Base-by-base conservation (phyloP, 1,140 invertebrate genomes). In the Drosophila orosa region DNA sequence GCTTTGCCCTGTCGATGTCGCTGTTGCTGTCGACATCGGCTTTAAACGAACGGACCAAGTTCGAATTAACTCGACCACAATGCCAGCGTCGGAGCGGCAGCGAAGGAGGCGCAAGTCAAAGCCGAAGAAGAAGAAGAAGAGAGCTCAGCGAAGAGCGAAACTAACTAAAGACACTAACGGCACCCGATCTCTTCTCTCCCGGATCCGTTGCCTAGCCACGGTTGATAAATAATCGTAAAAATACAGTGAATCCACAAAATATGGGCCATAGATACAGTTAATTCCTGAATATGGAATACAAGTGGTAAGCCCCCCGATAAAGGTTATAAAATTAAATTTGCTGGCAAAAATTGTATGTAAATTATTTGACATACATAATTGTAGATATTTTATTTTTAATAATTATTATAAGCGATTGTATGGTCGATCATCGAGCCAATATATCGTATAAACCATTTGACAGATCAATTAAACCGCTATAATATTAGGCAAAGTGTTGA, bases 21-120 rank as follows among this genome's bases (percentile, higher is more conserved):
- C 39, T 31, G 56, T 22, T 37, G 59, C 39, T 48, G 47, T 25
- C 25, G 45, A 48, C 76, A n/a, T 19, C 69, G 40, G 45, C 55
- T 52, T 35, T 62, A 50, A 44, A 27, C 50, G 67, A 40, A 44
- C 74, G 69, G 78, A 80, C 55, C 65, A 72, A 72, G 80, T 83
- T 78, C 71, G 71, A 84, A 85, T 80, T 80, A 85, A 84, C 80
- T 84, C 81, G 81, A 84, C 80, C 80, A 77, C 80, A 84, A 80
- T 76, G 71, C 68, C 68, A 81, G 78, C 66, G 47, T 22, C 39
- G n/a, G 13, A 19, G 39, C 17, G 59, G 24, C 55, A 58, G 17
- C 37, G 37, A 27, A 44, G 59, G 45, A 50, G 66, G 29, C 12
- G 25, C 17, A 27, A n/a, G 44, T 25, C 24, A 10, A 12, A 12